Conservation (phyloP, 2,113 vertebrate species). For the Catharus fuscescens region DNA sequence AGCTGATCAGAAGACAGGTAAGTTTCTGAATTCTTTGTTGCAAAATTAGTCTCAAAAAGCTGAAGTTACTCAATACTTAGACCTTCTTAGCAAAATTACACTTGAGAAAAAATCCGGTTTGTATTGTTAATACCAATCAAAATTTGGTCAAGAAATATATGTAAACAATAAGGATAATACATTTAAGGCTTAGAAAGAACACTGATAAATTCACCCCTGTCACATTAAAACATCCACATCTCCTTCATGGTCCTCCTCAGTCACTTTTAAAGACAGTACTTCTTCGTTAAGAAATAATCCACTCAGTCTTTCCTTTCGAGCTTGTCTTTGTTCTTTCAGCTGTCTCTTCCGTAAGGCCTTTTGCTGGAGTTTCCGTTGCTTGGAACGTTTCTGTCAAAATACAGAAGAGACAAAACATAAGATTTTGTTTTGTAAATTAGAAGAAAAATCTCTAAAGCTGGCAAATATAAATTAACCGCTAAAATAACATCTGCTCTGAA, state of each 20-base stretch:
- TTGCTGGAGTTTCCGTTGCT: conserved; percentile 96
- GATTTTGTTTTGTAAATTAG: background rate
- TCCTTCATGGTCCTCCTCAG: conserved; percentile 89
- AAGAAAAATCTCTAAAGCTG: background rate
- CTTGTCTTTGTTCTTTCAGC: conserved; percentile 96
- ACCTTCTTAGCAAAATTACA: conserved; percentile 12
- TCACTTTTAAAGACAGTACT: conserved; percentile 93
- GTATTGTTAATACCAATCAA: conserved; percentile 60
- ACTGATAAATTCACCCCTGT: conserved; percentile 84
- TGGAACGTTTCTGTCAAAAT: conserved; percentile 90
- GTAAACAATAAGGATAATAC: conserved; percentile 74
- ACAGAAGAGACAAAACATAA: background rate
- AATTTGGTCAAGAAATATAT: conserved; percentile 76
- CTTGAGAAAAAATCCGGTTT: conserved; percentile 6
- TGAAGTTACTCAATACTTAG: conserved; percentile 21
- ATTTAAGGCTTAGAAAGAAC: conserved; percentile 85
- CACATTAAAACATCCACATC: conserved; percentile 98
- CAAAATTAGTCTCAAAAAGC: conserved; percentile 41
- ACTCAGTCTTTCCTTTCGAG: conserved; percentile 95
- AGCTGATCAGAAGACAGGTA: conserved; percentile 4
- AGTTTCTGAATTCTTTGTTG: background rate
- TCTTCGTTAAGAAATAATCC: conserved; percentile 98
- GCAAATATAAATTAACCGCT: background rate
- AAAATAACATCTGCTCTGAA: background rate
- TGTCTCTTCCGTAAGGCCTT: conserved; percentile 97